Evolutionary conservation across 1,140 invertebrate species (phyloP).

Genomic region (Drosophila jambulina): DNA sequence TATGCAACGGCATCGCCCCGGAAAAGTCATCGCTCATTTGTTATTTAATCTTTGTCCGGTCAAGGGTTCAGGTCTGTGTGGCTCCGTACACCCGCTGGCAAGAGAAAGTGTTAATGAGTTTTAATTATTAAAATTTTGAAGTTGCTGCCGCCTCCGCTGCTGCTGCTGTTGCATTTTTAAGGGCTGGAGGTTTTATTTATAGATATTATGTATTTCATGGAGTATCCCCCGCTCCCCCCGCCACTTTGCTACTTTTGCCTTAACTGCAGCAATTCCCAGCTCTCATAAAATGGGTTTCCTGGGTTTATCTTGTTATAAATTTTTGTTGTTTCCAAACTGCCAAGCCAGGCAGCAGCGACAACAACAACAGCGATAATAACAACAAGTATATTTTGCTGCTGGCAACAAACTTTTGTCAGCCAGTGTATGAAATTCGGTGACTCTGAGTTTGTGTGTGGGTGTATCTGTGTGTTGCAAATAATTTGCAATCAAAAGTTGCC

Average conservation of each 20-base stretch:
- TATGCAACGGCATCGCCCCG: slow-evolving; percentile 38
- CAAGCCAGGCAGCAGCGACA: slow-evolving; percentile 23
- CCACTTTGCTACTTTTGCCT: neutral
- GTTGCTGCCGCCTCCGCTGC: slow-evolving; percentile 6
- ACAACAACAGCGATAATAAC: slow-evolving; percentile 45
- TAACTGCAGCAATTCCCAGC: slow-evolving; percentile 23
- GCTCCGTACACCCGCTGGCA: slow-evolving; percentile 7
- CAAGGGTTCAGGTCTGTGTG: slow-evolving; percentile 13
- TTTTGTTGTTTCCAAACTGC: slow-evolving; percentile 59
- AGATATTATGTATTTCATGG: slow-evolving; percentile 49
- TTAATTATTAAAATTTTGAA: slow-evolving; percentile 76
- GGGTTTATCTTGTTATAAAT: slow-evolving; percentile 70
- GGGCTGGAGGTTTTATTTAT: slow-evolving; percentile 37
- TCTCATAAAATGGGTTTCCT: slow-evolving; percentile 43
- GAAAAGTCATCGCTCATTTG: slow-evolving; percentile 79
- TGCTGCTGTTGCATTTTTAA: slow-evolving; percentile 37
- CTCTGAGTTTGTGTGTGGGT: slow-evolving; percentile 27
- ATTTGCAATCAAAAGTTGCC: slow-evolving; percentile 81
- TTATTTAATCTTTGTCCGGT: slow-evolving; percentile 77
- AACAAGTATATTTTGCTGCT: slow-evolving; percentile 48
- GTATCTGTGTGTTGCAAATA: slow-evolving; percentile 60
- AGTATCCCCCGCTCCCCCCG: neutral
- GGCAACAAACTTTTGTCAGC: slow-evolving; percentile 69
- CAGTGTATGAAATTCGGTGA: slow-evolving; percentile 32
- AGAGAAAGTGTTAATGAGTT: slow-evolving; percentile 78